These are phyloP conservation scores for Pogonophryne albipinna DNA, from an alignment of 2,797 vertebrate genomes.

Conservation along the genomic window DNA sequence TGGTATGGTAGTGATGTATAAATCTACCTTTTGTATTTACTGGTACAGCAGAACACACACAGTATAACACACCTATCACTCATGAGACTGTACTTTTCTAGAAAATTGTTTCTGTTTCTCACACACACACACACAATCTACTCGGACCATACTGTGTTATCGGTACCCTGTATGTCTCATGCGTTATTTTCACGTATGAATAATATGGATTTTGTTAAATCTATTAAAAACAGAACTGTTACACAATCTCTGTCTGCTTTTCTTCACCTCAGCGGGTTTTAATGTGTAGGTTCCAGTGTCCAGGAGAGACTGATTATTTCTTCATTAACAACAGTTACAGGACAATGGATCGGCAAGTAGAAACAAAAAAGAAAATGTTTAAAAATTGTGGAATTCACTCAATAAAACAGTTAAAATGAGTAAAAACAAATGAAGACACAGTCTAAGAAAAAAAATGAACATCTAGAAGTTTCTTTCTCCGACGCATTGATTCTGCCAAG, in stretches of 20 bases:
- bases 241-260: slow-evolving; percentile 26
- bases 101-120: slow-evolving; percentile 50
- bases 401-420: slow-evolving; percentile 13
- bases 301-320: slow-evolving; percentile 10
- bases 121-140: slow-evolving; percentile 27
- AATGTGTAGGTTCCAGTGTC: slow-evolving; percentile 47
- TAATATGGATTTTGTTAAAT: slow-evolving; percentile 71
- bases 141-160: slow-evolving; percentile 71
- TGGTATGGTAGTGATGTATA: slow-evolving; percentile 68
- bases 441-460: slow-evolving; percentile 12
- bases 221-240: slow-evolving; percentile 70
- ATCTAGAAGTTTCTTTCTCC: slow-evolving; percentile 28
- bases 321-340: background rate
- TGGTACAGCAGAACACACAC: slow-evolving; percentile 61
- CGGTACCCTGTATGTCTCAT: slow-evolving; percentile 69
- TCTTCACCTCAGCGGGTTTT: slow-evolving; percentile 31
- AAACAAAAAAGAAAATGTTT: background rate
- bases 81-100: slow-evolving; percentile 42
- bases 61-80: slow-evolving; percentile 43
- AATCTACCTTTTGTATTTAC: slow-evolving; percentile 44
- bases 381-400: slow-evolving; percentile 4
- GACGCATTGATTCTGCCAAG: slow-evolving; percentile 28
- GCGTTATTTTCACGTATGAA: slow-evolving; percentile 68
- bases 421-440: slow-evolving; percentile 8
- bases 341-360: slow-evolving; percentile 1